A percentile compares a stretch with the other conserved stretches of the same genome.
These are phyloP conservation scores for Scaptomyza hsui DNA, from an alignment of 1,140 invertebrate species.

Conservation along the genomic window DNA sequence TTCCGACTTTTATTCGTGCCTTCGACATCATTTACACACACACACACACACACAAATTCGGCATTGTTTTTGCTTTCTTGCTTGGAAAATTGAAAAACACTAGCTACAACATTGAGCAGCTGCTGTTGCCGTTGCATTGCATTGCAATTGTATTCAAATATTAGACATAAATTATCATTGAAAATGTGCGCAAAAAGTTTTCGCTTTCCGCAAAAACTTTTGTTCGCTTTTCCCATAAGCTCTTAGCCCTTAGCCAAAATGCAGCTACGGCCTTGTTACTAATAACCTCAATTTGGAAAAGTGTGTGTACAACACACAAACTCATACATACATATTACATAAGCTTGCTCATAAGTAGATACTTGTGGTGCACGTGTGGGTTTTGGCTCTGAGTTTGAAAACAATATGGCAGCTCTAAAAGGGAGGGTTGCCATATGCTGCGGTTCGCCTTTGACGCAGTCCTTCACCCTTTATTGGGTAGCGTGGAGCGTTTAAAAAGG, in stretches of 20 bases:
- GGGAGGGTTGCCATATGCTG: slow-evolving; percentile 12
- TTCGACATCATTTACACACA: slow-evolving; percentile 57
- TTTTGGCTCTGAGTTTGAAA: slow-evolving; percentile 33
- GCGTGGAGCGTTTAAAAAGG: neutral
- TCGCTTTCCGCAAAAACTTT: slow-evolving; percentile 55
- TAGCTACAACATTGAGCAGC: slow-evolving; percentile 31
- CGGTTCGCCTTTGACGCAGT: slow-evolving; percentile 17
- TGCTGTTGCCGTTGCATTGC: slow-evolving; percentile 6
- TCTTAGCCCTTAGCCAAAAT: slow-evolving; percentile 14
- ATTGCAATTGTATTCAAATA: slow-evolving; percentile 76
- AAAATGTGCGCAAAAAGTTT: slow-evolving; percentile 53
- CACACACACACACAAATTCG: slow-evolving; percentile 42
- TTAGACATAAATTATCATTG: slow-evolving; percentile 73
- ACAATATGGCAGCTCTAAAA: slow-evolving; percentile 46
- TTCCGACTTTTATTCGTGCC: slow-evolving; percentile 48
- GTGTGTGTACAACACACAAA: slow-evolving; percentile 32
- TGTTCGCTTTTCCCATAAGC: slow-evolving; percentile 5
- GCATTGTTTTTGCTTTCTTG: slow-evolving; percentile 35
- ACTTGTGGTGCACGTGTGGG: slow-evolving; percentile 7
- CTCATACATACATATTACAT: slow-evolving; percentile 18
- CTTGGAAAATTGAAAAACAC: slow-evolving; percentile 25
- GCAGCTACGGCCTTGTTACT: slow-evolving; percentile 74
- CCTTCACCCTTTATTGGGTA: slow-evolving; percentile 16
- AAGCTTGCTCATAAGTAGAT: neutral
- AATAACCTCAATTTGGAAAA: slow-evolving; percentile 75